These are phyloP conservation scores for Peromyscus californicus DNA, from an alignment of 2,113 vertebrate species.

Conservation along the genomic window DNA sequence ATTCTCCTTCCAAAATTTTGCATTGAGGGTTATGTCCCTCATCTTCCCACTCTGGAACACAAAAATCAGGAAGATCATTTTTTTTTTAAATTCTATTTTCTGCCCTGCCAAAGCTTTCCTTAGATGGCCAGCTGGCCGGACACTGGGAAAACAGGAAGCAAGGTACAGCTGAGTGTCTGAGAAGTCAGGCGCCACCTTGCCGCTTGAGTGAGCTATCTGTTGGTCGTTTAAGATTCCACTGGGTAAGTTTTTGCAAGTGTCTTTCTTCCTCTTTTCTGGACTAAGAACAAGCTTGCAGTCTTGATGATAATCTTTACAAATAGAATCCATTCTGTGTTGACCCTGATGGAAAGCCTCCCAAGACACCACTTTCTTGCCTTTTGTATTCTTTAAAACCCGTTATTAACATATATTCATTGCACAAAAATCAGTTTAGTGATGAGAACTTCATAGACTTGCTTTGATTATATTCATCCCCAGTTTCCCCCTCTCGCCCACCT, in stretches of 20 bases:
- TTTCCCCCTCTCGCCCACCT: not conserved
- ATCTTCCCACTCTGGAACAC: not conserved
- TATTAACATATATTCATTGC: not conserved
- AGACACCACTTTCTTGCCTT: not conserved
- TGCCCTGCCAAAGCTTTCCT: not conserved
- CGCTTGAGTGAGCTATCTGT: not conserved
- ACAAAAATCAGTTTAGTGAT: not conserved
- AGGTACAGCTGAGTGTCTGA: not conserved
- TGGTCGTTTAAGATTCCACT: not conserved
- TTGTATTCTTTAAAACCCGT: not conserved
- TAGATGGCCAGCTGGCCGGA: not conserved
- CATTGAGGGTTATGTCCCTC: not conserved
- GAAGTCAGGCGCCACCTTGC: not conserved
- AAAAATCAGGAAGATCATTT: not conserved
- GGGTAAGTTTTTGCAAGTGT: not conserved
- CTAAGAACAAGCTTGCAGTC: not conserved
- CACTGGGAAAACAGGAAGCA: not conserved
- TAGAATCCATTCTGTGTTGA: not conserved
- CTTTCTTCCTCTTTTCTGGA: slow-evolving; percentile 14
- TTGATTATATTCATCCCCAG: not conserved
- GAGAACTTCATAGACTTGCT: not conserved
- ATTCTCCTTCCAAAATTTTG: not conserved
- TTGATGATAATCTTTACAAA: not conserved
- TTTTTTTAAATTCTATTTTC: slow-evolving; percentile 26
- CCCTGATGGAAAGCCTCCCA: not conserved